Conservation (phyloP, 2,888 invertebrate species). For the Folsomia manolachei region DNA sequence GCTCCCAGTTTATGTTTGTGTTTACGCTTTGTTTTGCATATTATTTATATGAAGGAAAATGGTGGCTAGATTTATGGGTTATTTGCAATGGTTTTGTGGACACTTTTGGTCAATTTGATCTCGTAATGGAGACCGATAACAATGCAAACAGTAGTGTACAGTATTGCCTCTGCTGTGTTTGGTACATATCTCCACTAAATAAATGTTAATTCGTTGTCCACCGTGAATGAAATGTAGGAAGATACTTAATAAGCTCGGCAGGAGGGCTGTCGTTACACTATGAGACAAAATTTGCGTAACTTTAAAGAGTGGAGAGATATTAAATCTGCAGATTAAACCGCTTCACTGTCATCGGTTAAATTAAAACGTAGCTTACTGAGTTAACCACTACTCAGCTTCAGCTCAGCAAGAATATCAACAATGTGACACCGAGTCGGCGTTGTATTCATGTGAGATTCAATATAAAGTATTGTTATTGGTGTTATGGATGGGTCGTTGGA, state of each 20-base stretch:
- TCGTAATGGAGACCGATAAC: background rate
- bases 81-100: conserved; percentile 19
- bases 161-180: too few species aligned
- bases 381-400: too few species aligned
- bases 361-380: background rate
- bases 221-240: conserved; percentile 1
- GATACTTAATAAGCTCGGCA: conserved; percentile 5
- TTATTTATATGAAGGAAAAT: background rate
- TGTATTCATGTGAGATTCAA: background rate
- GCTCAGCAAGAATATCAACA: background rate
- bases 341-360: conserved; percentile 5
- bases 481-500: background rate
- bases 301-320: background rate
- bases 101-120: conserved; percentile 19
- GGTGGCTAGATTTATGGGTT: conserved; percentile 11
- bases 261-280: background rate
- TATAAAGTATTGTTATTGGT: background rate
- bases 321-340: conserved; percentile 4
- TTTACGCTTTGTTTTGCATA: background rate
- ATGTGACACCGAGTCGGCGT: background rate
- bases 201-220: background rate
- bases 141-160: background rate
- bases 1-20: background rate
- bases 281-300: conserved; percentile 11
- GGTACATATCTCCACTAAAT: background rate